Conservation (phyloP, 2,888 invertebrate genomes). For the Formica aserva region DNA sequence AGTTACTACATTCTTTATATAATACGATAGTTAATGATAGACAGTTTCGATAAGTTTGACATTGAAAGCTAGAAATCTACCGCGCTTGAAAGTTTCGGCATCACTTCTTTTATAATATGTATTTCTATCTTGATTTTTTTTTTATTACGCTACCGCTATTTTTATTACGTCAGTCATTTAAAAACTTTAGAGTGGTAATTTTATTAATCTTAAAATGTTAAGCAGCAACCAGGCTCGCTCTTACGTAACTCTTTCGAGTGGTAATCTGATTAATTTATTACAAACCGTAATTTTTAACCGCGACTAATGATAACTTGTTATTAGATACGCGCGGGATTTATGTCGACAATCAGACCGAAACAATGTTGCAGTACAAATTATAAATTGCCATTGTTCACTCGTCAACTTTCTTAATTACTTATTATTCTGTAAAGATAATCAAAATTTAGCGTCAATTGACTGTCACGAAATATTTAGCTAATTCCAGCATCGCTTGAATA, state of each 20-base stretch:
- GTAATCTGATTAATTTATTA: conserved; percentile 31
- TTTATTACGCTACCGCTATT: not conserved
- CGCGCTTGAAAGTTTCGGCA: not conserved
- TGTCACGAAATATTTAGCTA: not conserved
- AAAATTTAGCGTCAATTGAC: conserved; percentile 23
- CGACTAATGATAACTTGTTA: conserved; percentile 27
- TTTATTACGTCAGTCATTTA: not conserved
- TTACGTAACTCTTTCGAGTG: not conserved
- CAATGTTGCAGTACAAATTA: conserved; percentile 19
- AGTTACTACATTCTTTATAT: conserved; percentile 86
- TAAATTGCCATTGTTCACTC: conserved; percentile 31
- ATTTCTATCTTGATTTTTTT: not conserved
- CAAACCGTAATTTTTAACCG: conserved; percentile 11
- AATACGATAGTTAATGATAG: not conserved
- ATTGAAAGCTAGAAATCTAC: not conserved
- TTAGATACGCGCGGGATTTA: not conserved
- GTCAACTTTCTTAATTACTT: conserved; percentile 36
- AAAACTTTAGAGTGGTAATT: conserved; percentile 18
- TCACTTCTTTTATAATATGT: not conserved
- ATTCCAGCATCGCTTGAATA: not conserved
- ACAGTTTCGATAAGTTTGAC: not conserved
- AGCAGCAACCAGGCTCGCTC: not conserved
- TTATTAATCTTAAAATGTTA: conserved; percentile 24
- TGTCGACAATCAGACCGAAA: conserved; percentile 37
- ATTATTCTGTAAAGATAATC: not conserved